These are phyloP conservation scores for Ooceraea biroi DNA, from an alignment of 1,140 invertebrate genomes.

Conservation along the genomic window DNA sequence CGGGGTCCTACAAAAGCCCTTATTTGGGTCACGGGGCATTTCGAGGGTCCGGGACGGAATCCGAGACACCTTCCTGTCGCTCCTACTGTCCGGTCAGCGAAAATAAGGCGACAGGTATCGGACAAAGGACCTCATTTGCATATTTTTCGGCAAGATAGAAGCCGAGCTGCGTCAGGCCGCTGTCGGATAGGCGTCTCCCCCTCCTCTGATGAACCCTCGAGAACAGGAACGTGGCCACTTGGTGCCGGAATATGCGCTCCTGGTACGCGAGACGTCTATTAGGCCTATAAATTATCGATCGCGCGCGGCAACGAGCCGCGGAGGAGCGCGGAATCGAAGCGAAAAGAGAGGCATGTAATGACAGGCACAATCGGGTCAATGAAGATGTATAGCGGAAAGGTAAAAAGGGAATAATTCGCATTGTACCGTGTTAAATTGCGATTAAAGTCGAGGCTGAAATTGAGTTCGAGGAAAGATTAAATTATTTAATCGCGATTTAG, in stretches of 20 bases:
- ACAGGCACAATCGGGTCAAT: not conserved
- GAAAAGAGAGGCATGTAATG: not conserved
- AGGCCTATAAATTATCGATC: slow-evolving; percentile 85
- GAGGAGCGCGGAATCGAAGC: not conserved
- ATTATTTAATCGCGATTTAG: not conserved
- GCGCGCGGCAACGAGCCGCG: slow-evolving; percentile 15
- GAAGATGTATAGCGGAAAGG: not conserved
- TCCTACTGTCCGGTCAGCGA: slow-evolving; percentile 81
- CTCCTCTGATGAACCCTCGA: not conserved
- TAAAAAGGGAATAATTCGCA: slow-evolving; percentile 9
- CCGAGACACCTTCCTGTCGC: slow-evolving; percentile 69
- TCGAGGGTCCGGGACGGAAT: slow-evolving; percentile 63
- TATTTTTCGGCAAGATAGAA: slow-evolving; percentile 77
- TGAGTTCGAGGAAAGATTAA: not conserved
- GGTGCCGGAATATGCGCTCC: slow-evolving; percentile 75
- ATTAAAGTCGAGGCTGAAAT: not conserved
- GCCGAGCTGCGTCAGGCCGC: not conserved
- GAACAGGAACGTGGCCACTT: slow-evolving; percentile 16
- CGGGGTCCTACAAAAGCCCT: slow-evolving; percentile 86
- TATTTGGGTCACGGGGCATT: slow-evolving; percentile 84
- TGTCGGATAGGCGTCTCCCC: slow-evolving; percentile 27
- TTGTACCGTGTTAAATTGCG: not conserved
- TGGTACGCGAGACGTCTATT: slow-evolving; percentile 82
- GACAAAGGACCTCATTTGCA: slow-evolving; percentile 86
- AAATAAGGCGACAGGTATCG: slow-evolving; percentile 86